Evolutionary conservation across 2,888 invertebrate genomes (phyloP), one percentile per base, ranked within the genome.

Genomic region (Machimus atricapillus): DNA sequence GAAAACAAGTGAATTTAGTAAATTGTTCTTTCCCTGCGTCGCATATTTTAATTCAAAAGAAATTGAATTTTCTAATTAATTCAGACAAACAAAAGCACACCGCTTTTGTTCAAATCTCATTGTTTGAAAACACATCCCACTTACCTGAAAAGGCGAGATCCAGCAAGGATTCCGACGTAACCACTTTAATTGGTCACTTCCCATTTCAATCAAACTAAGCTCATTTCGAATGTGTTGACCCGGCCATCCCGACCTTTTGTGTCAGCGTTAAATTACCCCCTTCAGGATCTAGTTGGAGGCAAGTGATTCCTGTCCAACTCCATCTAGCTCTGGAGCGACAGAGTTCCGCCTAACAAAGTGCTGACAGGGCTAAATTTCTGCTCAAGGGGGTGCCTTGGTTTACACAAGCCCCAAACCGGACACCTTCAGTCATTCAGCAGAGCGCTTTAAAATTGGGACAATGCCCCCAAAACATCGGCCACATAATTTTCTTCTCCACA

Each of bases 161-260:
- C n/a, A 66, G 66, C 27, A 66, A 27, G 27, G 66, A 66, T 66
- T 23, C 23, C 12, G 19, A 23, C 27, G 66, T 66, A 27, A 76
- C 40, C 76, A 76, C 40, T 76, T 76, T 76, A 76, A 76, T 76
- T 46, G 40, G 56, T 56, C 52, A 31, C 52, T 81, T 27, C 81
- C 46, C 31, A 27, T 81, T 81, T 81, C 81, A 81, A 81, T 81
- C 56, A 56, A 31, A 43, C 23, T 81, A 27, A 56, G 81, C 52
- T 56, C 81, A 56, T 81, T 56, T 16, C 31, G 46, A 31, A 52
- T 81, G 81, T 81, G 81, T 81, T 81, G 81, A 81, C 46, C 23
- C 19, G 66, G 66, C 12, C 58, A 12, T 66, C 12, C n/a, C 52
- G 56, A 34, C 56, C 23, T 56, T 23, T 56, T 81, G 56, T 81